A percentile compares a stretch with the other conserved stretches of the same genome.
Evolutionary conservation across 2,113 vertebrate genomes (phyloP).

Genomic region (Mesembrinibis cayennensis): DNA sequence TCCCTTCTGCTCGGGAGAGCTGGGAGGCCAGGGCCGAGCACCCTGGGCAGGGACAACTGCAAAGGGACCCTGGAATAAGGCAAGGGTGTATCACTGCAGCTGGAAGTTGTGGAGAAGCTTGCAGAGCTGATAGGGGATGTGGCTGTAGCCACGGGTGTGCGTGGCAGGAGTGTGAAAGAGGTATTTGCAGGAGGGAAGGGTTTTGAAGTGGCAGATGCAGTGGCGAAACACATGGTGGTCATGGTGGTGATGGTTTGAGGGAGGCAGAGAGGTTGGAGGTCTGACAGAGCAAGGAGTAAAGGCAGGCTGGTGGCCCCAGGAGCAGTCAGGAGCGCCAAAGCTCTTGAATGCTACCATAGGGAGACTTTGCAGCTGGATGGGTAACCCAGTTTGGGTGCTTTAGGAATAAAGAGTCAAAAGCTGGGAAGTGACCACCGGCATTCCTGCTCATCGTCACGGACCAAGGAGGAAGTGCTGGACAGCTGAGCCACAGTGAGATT

Average conservation of each 20-base stretch:
- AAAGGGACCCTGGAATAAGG: not conserved
- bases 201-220: not conserved
- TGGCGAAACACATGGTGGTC: not conserved
- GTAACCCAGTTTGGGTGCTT: not conserved
- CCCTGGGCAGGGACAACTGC: not conserved
- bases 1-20: accelerated
- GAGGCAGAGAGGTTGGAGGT: not conserved
- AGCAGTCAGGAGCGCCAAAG: not conserved
- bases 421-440: not conserved
- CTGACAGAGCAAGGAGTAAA: not conserved
- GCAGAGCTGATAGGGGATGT: not conserved
- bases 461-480: not conserved
- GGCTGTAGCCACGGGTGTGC: not conserved
- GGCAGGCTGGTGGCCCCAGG: not conserved
- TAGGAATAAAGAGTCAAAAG: not conserved
- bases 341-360: not conserved
- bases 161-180: not conserved
- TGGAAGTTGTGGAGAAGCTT: not conserved
- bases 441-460: not conserved
- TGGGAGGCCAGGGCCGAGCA: accelerated
- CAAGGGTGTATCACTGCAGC: accelerated
- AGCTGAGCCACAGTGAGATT: not conserved
- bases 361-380: not conserved
- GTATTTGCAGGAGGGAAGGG: not conserved
- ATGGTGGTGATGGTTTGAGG: not conserved